Conservation (phyloP, 2,888 invertebrate species). For the Drosophila flavopinicola region DNA sequence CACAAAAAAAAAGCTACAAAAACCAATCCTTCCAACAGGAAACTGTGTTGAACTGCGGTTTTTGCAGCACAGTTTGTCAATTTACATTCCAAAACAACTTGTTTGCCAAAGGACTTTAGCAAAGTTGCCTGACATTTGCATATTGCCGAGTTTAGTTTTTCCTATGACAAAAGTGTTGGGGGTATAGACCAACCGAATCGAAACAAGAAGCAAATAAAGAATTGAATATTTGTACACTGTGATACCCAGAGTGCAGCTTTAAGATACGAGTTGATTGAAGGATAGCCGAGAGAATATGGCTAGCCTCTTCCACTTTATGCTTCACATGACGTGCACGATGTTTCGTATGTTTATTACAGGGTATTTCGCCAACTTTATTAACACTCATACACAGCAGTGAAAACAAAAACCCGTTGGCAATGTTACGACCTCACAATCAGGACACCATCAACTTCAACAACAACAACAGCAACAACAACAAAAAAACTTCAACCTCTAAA, state of each 20-base stretch:
- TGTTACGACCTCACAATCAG: background rate
- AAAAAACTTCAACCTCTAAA: constrained; percentile 10
- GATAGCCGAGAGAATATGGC: no score
- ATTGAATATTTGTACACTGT: background rate
- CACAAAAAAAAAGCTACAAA: background rate
- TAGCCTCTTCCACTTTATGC: no score
- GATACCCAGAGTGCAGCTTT: no score
- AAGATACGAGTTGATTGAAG: no score
- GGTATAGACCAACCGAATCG: background rate
- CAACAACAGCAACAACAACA: background rate
- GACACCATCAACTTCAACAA: background rate
- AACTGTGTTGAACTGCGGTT: constrained; percentile 36
- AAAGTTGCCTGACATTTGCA: constrained; percentile 54
- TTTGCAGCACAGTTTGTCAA: constrained; percentile 36
- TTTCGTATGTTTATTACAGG: background rate
- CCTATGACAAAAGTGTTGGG: constrained; percentile 19
- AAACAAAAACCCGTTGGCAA: background rate
- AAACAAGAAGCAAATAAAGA: background rate
- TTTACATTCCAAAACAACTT: constrained; percentile 36
- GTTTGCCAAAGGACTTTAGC: constrained; percentile 34
- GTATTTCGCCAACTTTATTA: background rate
- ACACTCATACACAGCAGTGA: background rate
- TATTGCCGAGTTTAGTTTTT: constrained; percentile 24
- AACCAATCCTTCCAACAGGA: constrained; percentile 10
- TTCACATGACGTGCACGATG: background rate